Conservation (phyloP, 1,140 invertebrate genomes). For the Drosophila obscura region DNA sequence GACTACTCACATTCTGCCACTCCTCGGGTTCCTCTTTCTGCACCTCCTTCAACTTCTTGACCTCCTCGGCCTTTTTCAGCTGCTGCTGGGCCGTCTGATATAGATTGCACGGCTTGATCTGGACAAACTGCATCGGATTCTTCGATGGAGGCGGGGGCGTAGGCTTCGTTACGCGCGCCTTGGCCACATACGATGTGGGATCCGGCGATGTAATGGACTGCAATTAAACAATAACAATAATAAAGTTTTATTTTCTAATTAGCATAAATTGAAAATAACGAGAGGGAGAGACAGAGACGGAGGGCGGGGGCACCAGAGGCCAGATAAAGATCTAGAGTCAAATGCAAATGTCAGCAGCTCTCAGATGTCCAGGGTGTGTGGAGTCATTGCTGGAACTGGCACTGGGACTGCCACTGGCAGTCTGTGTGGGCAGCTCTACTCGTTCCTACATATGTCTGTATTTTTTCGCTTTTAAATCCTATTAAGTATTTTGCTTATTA, state of each 20-base stretch:
- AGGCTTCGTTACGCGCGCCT: constrained; percentile 84
- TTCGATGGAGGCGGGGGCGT: constrained; percentile 90
- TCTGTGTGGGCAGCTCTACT: constrained; percentile 56
- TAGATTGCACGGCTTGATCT: constrained; percentile 92
- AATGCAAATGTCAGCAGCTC: constrained; percentile 54
- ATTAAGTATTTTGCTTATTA: constrained; percentile 66
- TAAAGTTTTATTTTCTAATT: constrained; percentile 50
- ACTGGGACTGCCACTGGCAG: too few species aligned
- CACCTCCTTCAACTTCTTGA: constrained; percentile 91
- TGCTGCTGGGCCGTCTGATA: constrained; percentile 93
- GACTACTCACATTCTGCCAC: constrained; percentile 96
- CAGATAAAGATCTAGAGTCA: constrained; percentile 33
- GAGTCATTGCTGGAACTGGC: constrained; percentile 32
- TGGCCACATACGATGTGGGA: constrained; percentile 81
- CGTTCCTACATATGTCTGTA: constrained; percentile 12
- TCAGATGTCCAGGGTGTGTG: constrained; percentile 47
- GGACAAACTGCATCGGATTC: constrained; percentile 95
- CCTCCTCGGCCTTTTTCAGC: constrained; percentile 92
- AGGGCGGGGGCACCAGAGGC: neutral
- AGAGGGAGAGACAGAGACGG: neutral
- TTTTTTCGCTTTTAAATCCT: constrained; percentile 45
- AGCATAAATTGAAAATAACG: constrained; percentile 60
- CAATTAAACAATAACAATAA: constrained; percentile 53
- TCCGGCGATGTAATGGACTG: constrained; percentile 79
- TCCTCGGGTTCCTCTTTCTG: constrained; percentile 92